Evolutionary conservation across 2,888 invertebrate species (phyloP).

Genomic region (Cephus pygmeus): DNA sequence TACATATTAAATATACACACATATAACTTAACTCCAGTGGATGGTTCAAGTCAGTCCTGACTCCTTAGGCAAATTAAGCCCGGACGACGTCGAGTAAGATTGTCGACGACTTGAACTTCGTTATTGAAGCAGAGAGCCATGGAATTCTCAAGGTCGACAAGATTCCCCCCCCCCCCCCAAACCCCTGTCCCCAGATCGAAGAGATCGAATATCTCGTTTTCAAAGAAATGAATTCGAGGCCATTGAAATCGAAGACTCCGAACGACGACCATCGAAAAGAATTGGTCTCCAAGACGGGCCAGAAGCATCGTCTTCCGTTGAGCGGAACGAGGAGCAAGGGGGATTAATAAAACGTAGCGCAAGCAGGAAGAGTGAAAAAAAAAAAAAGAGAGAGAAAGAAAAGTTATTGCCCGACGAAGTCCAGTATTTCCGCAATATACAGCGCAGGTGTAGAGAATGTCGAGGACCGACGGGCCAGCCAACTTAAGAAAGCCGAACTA

Average conservation of each 20-base stretch:
- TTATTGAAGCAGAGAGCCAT: conserved; percentile 44
- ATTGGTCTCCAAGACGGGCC: conserved; percentile 35
- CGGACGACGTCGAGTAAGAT: conserved; percentile 27
- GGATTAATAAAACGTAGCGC: conserved; percentile 20
- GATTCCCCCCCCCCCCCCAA: neutral
- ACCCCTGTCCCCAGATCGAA: neutral
- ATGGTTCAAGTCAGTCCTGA: conserved; percentile 2
- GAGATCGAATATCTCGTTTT: neutral
- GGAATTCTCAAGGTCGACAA: conserved; percentile 33
- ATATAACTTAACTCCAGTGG: neutral
- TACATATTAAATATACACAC: neutral
- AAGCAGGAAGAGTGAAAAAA: conserved; percentile 14
- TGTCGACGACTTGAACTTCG: conserved; percentile 34
- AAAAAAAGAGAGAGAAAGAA: conserved; percentile 36
- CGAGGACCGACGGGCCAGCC: conserved; percentile 24
- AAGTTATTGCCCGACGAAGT: conserved; percentile 59
- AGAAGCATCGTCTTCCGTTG: neutral
- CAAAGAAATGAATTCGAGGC: neutral
- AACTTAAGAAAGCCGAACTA: neutral
- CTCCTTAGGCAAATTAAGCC: conserved; percentile 51
- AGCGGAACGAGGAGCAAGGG: neutral
- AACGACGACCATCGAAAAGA: conserved; percentile 12
- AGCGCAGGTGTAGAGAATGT: conserved; percentile 64
- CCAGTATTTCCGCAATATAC: conserved; percentile 64
- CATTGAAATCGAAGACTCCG: neutral